phyloP scores from a whole-genome alignment of 2,113 vertebrate species.

The Heterochromis multidens region DNA sequence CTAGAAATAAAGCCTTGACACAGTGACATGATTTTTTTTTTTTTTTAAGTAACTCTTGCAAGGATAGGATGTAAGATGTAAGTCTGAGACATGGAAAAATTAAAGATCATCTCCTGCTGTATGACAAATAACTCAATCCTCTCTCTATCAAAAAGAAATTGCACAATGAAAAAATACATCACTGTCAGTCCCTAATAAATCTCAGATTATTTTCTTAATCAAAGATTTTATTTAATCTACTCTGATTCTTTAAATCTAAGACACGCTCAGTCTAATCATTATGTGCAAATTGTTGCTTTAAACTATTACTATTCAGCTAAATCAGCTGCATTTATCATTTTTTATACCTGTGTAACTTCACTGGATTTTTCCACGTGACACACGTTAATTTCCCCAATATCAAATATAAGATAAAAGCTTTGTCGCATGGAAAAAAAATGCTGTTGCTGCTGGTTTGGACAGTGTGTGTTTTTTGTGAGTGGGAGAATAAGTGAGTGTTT shows the following conservation, averaged over 20 bases:
- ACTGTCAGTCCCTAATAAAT: neutral
- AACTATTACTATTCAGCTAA: neutral
- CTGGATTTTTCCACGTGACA: neutral
- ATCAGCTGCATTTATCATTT: neutral
- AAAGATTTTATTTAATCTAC: neutral
- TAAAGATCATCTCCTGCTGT: neutral
- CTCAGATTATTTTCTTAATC: neutral
- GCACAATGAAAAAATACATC: no score
- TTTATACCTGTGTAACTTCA: neutral
- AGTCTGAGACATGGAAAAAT: neutral
- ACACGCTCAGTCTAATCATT: neutral
- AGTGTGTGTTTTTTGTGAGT: neutral
- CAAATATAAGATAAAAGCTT: neutral
- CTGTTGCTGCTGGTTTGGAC: slow-evolving; percentile 15
- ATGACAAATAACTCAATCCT: neutral
- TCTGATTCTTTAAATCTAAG: neutral
- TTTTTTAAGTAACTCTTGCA: neutral
- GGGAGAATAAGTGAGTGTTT: slow-evolving; percentile 22
- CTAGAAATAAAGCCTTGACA: no score
- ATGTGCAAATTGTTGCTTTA: no score
- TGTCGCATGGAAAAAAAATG: neutral
- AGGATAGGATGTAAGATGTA: neutral
- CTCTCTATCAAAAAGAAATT: neutral
- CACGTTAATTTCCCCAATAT: neutral
- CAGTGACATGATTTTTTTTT: no score